Evolutionary conservation across 2,888 invertebrate genomes (phyloP), one percentile per base, ranked within the genome.

Genomic region (Tachina lurida): DNA sequence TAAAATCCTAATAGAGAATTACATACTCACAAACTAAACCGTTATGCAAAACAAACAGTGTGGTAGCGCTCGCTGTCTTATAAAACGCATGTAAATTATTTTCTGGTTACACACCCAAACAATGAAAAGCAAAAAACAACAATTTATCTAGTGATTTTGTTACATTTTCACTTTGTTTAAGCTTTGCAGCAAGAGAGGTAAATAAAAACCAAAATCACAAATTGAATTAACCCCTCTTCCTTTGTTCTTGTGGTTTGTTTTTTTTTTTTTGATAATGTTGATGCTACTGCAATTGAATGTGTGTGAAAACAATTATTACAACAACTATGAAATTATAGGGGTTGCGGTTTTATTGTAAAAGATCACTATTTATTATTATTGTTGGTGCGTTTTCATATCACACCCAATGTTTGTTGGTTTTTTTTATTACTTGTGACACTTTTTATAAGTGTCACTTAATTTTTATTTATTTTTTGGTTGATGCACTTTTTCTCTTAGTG

Each of bases 391-490:
- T 45, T 65, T 19, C 19, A 45, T 47, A 62, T 68, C 75, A 81
- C 74, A 68, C 81, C 75, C 75, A 62, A 62, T 68, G 67, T 39
- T 79, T 68, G 80, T 68, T 43, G 13, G 67, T 73, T 73, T 79
- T 75, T 78, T 73, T 73, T 79, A 78, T 56, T 79, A 62, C 79
- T 79, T 83, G 86, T 86, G 83, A 86, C 83, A 86, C 86, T 83
- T 86, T 83, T 86, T 83, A 73, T 83, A 73, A 83, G 86, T 83
- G 83, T 76, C 86, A 86, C 86, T 86, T 86, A 86, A 86, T 82
- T 86, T 82, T 86, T 86, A 79, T 81, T 78, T 76, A 73, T 67
- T 63, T 85, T 58, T 54, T 63, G 62, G 56, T 49, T 78, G 49
- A 43, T 86, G 86, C 74, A 87, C 82, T 83, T 87, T 84, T 83